Evolutionary conservation across 1,140 invertebrate species (phyloP), one percentile per base, ranked within the genome.

Genomic region (Drosophila pruinosa): DNA sequence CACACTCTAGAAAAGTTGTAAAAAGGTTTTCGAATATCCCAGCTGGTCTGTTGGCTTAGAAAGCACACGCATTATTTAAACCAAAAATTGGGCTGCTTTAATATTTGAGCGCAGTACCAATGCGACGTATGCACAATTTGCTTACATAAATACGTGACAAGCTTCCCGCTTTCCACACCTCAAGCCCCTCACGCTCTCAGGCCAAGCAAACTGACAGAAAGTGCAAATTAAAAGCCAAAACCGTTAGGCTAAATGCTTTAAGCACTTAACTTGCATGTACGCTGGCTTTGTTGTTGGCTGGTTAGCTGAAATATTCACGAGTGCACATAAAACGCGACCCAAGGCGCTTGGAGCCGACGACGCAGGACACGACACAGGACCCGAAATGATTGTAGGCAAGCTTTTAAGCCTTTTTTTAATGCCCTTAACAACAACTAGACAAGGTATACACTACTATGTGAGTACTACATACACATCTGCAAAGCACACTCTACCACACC

Each of bases 381-480:
- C 63, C 56, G 10, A 72, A 68, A 54, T 56, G 41, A 58, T 61
- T 68, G 64, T 68, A 31, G 34, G 26, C 78, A 79, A 75, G 79
- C 79, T 85, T 79, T 83, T 75, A 83, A 83, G 75, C 79, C 72
- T 71, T 78, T 81, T 85, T 80, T 81, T 75, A 86, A 86, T 81
- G 77, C 73, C 31, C 58, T 61, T 45, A 52, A 47, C 41, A 78
- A 56, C 64, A 80, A 71, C 76, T 86, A 86, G 75, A 75, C 59
- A 69, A 83, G 71, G 52, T 56, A 57, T 26, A 63, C 50, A 70
- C 50, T 52, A 31, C 43, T 17, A 17, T 36, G 54, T 57, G 28
- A 14, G 56, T 48, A 48, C 39, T 47, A 45, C 38, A 17, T 19
- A 45, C 38, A 17, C 12, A 45, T 45, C 26, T 53, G 21, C 45